Conservation (phyloP, 2,113 vertebrate species). For the Tonatia bakeri region DNA sequence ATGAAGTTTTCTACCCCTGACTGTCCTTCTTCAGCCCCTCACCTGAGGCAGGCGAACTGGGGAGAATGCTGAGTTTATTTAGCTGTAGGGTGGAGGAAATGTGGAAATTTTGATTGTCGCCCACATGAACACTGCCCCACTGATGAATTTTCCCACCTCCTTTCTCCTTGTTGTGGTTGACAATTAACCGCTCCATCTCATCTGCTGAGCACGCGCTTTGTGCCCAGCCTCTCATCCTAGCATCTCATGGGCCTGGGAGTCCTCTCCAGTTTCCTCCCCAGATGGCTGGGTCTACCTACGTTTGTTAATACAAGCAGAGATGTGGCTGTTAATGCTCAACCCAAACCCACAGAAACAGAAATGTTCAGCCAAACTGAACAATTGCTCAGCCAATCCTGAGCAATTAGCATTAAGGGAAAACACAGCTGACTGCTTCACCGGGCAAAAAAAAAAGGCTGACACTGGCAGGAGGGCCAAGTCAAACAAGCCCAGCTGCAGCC, state of each 20-base stretch:
- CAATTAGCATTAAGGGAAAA: conserved; percentile 25
- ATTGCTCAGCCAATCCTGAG: neutral
- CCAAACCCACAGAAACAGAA: neutral
- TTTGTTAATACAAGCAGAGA: neutral
- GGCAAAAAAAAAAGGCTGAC: neutral
- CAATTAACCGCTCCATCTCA: neutral
- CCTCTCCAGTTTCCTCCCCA: neutral
- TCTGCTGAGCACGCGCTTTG: neutral
- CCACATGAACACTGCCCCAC: neutral
- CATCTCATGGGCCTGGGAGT: neutral
- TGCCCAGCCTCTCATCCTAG: neutral
- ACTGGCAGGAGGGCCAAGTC: neutral
- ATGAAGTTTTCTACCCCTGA: neutral
- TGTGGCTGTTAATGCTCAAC: neutral
- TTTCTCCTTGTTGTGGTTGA: neutral
- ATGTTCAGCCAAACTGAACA: conserved; percentile 12
- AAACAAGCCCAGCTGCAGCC: conserved; percentile 29
- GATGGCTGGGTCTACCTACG: neutral
- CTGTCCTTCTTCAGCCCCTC: neutral
- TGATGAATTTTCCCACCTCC: neutral
- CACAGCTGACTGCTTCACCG: neutral
- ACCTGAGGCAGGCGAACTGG: neutral
- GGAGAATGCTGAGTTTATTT: neutral
- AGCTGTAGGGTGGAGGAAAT: neutral
- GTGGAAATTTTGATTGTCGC: too few species aligned